A percentile compares a stretch with the other conserved stretches of the same genome.
Conservation (phyloP, 92 coral and sea anemone species). For the Palythoa grandis region DNA sequence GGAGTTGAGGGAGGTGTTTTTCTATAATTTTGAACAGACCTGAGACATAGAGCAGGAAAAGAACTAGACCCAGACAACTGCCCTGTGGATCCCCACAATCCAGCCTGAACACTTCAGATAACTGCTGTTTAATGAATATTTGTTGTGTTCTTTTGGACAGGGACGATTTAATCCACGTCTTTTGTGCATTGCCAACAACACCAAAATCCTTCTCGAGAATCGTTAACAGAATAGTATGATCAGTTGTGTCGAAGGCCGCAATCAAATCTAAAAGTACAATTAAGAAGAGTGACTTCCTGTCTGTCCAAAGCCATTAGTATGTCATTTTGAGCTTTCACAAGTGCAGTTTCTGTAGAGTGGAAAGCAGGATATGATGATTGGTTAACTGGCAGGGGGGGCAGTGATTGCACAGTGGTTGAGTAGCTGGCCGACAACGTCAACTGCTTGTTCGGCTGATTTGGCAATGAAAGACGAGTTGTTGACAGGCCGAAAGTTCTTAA, state of each 20-base stretch:
- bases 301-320: slow-evolving; percentile 44
- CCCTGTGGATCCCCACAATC: slow-evolving; percentile 52
- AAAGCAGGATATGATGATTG: slow-evolving; percentile 26
- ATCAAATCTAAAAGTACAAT: slow-evolving; percentile 28
- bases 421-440: slow-evolving; percentile 37
- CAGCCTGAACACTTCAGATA: slow-evolving; percentile 16
- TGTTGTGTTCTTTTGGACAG: slow-evolving; percentile 35
- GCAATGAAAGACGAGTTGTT: slow-evolving; percentile 36
- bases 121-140: not conserved
- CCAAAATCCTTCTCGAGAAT: slow-evolving; percentile 54
- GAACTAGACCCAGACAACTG: slow-evolving; percentile 27
- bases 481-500: too few relatives aligned
- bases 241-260: slow-evolving; percentile 49
- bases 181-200: slow-evolving; percentile 20
- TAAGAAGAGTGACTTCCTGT: slow-evolving; percentile 38
- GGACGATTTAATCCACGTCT: slow-evolving; percentile 38
- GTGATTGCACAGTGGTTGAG: slow-evolving; percentile 22
- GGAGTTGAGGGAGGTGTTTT: slow-evolving; percentile 42
- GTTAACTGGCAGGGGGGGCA: slow-evolving; percentile 34
- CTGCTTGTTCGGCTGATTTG: slow-evolving; percentile 22
- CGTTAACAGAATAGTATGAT: slow-evolving; percentile 36
- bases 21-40: slow-evolving; percentile 35
- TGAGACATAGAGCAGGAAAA: slow-evolving; percentile 38
- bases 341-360: slow-evolving; percentile 51
- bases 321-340: slow-evolving; percentile 49